phyloP scores from a whole-genome alignment of 2,113 vertebrate species.

The Percina caprodes region DNA sequence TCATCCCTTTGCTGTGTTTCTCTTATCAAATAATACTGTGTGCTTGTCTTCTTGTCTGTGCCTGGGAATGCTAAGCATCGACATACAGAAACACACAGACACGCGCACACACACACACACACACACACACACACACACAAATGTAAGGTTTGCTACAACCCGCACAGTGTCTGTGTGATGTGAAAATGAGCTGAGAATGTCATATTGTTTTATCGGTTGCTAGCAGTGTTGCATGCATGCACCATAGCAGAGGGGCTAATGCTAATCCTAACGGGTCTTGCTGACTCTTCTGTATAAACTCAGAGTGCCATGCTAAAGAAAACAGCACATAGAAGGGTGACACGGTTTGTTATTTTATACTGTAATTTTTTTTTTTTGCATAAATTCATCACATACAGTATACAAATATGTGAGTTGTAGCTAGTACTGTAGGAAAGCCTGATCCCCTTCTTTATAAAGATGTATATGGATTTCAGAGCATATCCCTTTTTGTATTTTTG shows the following conservation, averaged over 20 bases:
- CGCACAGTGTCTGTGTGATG: neutral
- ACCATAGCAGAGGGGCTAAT: constrained; percentile 63
- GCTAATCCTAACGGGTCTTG: constrained; percentile 68
- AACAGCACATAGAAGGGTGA: constrained; percentile 23
- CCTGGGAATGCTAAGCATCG: constrained; percentile 29
- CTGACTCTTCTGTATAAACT: constrained; percentile 45
- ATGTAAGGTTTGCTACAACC: constrained; percentile 27
- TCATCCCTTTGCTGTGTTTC: constrained; percentile 58
- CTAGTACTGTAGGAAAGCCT: constrained; percentile 7
- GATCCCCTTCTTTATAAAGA: constrained; percentile 14
- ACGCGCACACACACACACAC: constrained; percentile 21
- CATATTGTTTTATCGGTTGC: constrained; percentile 71
- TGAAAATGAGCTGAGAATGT: constrained; percentile 32
- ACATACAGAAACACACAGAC: neutral
- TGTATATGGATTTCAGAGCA: constrained; percentile 20
- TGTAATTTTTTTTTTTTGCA: constrained; percentile 31
- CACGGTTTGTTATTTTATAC: constrained; percentile 18
- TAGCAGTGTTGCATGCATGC: constrained; percentile 70
- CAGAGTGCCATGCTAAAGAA: constrained; percentile 11
- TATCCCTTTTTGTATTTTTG: neutral
- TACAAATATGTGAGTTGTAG: constrained; percentile 17
- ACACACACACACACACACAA: constrained; percentile 13
- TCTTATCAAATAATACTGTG: constrained; percentile 64
- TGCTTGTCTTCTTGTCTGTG: constrained; percentile 54
- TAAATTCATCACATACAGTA: constrained; percentile 11